Evolutionary conservation across 2,888 invertebrate species (phyloP), one percentile per base, ranked within the genome.

Genomic region (Lasioglossum leucozonium): DNA sequence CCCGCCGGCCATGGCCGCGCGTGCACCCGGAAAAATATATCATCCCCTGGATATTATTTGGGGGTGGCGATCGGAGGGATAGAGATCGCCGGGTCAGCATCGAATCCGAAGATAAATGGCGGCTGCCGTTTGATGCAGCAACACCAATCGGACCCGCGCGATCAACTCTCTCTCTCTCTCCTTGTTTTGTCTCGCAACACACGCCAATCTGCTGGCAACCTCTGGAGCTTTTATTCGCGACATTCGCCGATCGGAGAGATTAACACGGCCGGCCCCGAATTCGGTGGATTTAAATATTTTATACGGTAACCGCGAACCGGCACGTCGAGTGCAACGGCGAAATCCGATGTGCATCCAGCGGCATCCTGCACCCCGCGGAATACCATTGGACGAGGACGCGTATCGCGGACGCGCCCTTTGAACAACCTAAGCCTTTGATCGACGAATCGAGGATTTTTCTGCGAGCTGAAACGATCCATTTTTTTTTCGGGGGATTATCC

Each of bases 161-260:
- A 2, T n/a, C 18, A 13, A 51, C 42, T 0, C 26, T n/a, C 0
- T 30, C n/a, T 18, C 42, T 0, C 26, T n/a, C 0, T 30, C n/a
- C 26, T 37, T 47, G 16, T 69, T 73, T 47, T 30, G 40, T 4
- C 16, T 65, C 34, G 62, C 16, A 37, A 30, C 55, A 26, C 55
- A 16, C 58, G 55, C 65, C 81, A 84, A 84, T 81, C 81, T 71
- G 77, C n/a, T 37, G 69, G 69, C 44, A 37, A 34, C 40, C 73
- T 77, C 71, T 51, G 82, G 22, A 74, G 82, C 77, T 84, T 77
- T 84, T 77, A 77, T 77, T 71, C 84, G 71, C 82, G 82, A 77
- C 82, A 77, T 22, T 77, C 13, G 71, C 77, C 40, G 82, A 82
- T 78, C 84, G 84, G 34, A 30, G 42, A 82, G 82, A 84, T 84